These are phyloP conservation scores for Crossocerus cetratus DNA, from an alignment of 2,888 invertebrate genomes.

Conservation along the genomic window DNA sequence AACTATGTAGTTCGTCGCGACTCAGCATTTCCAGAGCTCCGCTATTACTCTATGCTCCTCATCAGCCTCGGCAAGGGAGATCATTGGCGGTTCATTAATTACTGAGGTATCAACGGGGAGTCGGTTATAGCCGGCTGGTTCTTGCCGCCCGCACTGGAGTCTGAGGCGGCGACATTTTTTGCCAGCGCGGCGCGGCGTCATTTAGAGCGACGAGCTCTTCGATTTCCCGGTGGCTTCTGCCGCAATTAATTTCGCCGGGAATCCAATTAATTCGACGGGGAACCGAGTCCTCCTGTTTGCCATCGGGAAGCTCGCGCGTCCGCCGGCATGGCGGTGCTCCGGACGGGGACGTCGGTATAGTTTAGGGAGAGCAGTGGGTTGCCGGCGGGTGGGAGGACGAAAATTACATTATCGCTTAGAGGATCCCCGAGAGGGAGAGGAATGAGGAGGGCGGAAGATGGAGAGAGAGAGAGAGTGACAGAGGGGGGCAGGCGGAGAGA, in stretches of 20 bases:
- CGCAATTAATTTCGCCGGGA: constrained; percentile 57
- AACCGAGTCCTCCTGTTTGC: constrained; percentile 53
- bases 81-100: too few species aligned
- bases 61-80: too few species aligned
- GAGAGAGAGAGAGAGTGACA: constrained; percentile 24
- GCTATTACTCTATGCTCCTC: constrained; percentile 1
- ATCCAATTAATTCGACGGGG: constrained; percentile 59
- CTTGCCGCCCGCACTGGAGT: neutral
- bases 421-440: constrained; percentile 55
- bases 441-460: neutral
- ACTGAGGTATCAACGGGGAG: neutral
- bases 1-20: neutral
- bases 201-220: constrained; percentile 31
- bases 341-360: neutral
- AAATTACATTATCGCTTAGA: constrained; percentile 76
- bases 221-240: constrained; percentile 55
- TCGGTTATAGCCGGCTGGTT: neutral
- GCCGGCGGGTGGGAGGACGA: constrained; percentile 39
- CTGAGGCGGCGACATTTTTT: constrained; percentile 8
- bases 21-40: neutral
- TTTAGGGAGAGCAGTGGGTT: constrained; percentile 12
- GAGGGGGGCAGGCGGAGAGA: constrained; percentile 24
- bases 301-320: constrained; percentile 46
- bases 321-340: neutral
- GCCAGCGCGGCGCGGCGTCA: constrained; percentile 2